Percentiles rank a stretch among this genome's conserved stretches.
Evolutionary conservation across 2,113 vertebrate genomes (phyloP).

Genomic region (Amphilophus citrinellus): DNA sequence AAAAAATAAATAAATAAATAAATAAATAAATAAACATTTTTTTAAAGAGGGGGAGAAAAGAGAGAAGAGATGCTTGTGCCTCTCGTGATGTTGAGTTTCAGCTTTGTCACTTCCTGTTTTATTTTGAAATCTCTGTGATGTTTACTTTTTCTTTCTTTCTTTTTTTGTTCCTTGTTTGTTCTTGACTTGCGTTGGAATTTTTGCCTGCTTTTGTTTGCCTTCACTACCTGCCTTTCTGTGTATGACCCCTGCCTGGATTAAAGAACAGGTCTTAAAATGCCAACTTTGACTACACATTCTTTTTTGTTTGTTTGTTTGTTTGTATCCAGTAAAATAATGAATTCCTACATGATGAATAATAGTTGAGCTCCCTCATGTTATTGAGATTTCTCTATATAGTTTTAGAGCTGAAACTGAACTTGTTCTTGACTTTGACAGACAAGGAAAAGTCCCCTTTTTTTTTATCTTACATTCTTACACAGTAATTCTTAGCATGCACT

Average conservation of each 20-base stretch:
- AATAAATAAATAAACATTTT: background rate
- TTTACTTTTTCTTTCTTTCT: background rate
- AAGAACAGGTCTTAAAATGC: background rate
- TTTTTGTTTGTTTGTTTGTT: background rate
- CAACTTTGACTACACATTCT: background rate
- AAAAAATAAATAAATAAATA: background rate
- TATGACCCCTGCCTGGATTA: background rate
- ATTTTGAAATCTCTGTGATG: background rate
- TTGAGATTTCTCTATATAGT: background rate
- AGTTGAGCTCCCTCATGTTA: background rate
- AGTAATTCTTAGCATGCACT: no score
- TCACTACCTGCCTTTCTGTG: background rate
- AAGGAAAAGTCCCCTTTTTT: background rate
- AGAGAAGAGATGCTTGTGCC: background rate
- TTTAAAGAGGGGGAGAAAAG: background rate
- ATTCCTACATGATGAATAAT: background rate
- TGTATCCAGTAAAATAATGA: background rate
- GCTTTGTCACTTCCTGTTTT: constrained; percentile 1
- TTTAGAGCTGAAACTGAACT: background rate
- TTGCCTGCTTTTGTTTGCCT: background rate
- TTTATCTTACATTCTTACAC: no score
- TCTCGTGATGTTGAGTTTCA: background rate
- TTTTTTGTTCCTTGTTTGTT: background rate
- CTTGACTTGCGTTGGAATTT: background rate
- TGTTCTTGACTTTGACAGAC: background rate